Evolutionary conservation across 1,140 invertebrate species (phyloP).

Genomic region (Augochlora pura): DNA sequence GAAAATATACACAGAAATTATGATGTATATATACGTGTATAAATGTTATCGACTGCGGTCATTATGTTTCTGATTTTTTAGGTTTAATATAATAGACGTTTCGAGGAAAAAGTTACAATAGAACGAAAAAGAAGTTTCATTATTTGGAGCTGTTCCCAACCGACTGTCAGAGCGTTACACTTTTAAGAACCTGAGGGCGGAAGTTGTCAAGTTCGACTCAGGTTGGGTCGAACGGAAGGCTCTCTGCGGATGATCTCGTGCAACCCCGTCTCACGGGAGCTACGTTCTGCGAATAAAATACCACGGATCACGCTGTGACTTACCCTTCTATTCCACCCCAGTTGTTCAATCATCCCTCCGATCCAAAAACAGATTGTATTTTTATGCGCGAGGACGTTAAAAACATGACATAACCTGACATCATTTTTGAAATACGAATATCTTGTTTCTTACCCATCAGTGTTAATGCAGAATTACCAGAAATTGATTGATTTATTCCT

Average conservation of each 20-base stretch:
- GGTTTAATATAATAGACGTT: background rate
- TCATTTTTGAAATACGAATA: no score
- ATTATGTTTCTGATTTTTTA: background rate
- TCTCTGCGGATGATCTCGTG: conserved; percentile 24
- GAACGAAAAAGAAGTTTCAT: conserved; percentile 18
- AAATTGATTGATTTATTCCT: no score
- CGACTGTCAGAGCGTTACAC: conserved; percentile 6
- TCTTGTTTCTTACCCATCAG: no score
- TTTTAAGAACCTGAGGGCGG: conserved; percentile 34
- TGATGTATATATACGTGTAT: no score
- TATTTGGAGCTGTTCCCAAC: conserved; percentile 14
- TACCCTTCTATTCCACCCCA: background rate
- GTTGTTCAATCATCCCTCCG: background rate
- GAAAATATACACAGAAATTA: no score
- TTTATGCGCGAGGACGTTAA: background rate
- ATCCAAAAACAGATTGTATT: no score
- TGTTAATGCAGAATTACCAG: no score
- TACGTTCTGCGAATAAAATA: background rate
- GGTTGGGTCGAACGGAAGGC: conserved; percentile 14
- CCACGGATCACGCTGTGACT: background rate
- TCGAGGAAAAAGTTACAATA: background rate
- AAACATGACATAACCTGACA: background rate
- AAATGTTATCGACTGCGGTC: background rate
- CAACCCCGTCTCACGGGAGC: background rate
- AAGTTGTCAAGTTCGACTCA: conserved; percentile 44